Evolutionary conservation across 2,113 vertebrate genomes (phyloP).

Genomic region (Sylvicapra grimmia): DNA sequence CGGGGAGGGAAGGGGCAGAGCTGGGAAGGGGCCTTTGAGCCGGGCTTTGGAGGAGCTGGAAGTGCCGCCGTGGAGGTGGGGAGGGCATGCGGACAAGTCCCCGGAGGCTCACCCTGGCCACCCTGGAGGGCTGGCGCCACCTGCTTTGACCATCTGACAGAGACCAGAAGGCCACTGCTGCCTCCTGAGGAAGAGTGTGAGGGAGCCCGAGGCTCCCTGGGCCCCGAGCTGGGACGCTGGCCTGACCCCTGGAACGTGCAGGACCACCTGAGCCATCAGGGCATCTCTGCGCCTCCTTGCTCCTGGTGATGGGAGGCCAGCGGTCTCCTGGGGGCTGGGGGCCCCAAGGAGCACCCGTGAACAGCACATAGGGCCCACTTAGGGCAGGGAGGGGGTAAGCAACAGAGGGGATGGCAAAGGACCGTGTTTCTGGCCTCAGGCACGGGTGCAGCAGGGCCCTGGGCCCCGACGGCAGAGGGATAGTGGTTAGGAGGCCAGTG

Average conservation of each 20-base stretch:
- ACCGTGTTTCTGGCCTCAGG: fast-evolving
- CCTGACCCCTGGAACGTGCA: fast-evolving
- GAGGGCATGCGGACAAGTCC: neutral
- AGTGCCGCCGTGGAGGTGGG: neutral
- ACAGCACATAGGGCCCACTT: fast-evolving
- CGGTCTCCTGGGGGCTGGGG: fast-evolving
- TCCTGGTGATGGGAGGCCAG: fast-evolving
- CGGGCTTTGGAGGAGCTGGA: neutral
- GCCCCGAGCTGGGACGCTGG: neutral
- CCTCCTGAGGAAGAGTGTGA: neutral
- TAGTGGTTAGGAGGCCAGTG: fast-evolving
- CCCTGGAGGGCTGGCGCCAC: fast-evolving
- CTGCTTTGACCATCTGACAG: neutral
- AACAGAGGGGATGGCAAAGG: fast-evolving
- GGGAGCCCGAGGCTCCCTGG: neutral
- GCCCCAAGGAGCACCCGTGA: neutral
- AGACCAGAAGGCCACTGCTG: neutral
- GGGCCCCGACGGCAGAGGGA: neutral
- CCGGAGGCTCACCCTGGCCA: neutral
- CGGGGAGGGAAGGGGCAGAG: fast-evolving
- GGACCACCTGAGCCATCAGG: neutral
- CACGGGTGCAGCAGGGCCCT: fast-evolving
- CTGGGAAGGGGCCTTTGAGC: neutral
- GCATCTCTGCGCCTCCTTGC: neutral
- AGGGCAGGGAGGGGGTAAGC: too few species aligned